Base-by-base conservation (phyloP, 2,888 invertebrate genomes). In the Pseudococcus jackbeardsleyi region DNA sequence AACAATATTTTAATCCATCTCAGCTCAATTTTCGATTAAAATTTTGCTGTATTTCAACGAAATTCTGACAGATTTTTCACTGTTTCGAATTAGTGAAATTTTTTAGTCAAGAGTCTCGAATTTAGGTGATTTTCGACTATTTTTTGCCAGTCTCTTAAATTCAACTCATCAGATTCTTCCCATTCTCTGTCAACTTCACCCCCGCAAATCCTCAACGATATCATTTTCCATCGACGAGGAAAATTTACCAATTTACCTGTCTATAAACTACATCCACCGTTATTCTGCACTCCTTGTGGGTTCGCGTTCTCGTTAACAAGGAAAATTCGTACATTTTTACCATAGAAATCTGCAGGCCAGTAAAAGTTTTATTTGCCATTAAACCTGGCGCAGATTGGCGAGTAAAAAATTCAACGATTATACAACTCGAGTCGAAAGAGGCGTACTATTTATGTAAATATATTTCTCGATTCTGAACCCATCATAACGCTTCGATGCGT, bases 351-450 rank as follows among this genome's bases (percentile, higher is more conserved):
- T 22, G 22, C 19, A 22, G 64, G 19, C 64, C 64, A 64, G 12
- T 64, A 64, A 64, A 64, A 64, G 64, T 64, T 64, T 64, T 64
- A 64, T 64, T 64, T 9, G 22, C 22, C 64, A 64, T 64, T 64
- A 64, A 64, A 64, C 64, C 64, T 19, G 64, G 22, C 22, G 22
- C 64, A 64, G 64, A 64, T 64, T 64, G 64, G 64, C 64, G 64
- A 64, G 64, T 64, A 64, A 72, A 72, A 72, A 72, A 33, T 72
- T 72, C 39, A 72, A 72, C 72, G 72, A 72, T 72, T 72, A 64
- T 72, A 19, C 26, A 33, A 33, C 33, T 4, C 26, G 59, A 59
- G n/a, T 64, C 72, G 33, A 72, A 33, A 33, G 17, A 72, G 33
- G 72, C 33, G 72, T 26, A 72, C 33, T 72, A 72, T 72, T 72